Conservation (phyloP, 2,797 vertebrate species). For the Apodemus agrarius region DNA sequence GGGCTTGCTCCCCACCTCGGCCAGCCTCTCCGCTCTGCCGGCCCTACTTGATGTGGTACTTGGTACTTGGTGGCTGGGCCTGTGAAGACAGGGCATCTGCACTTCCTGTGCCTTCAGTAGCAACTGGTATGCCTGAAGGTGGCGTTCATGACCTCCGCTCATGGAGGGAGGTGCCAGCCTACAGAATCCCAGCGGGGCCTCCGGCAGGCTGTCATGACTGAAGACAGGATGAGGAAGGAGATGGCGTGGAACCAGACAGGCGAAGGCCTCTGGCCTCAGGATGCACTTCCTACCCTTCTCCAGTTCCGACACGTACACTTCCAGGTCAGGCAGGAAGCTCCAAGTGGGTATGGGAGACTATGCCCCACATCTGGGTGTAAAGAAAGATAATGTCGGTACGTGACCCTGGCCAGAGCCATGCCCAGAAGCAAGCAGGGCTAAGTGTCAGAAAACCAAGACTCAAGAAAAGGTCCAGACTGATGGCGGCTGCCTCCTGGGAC, state of each 20-base stretch:
- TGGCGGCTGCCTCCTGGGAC: neutral
- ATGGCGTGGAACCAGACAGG: neutral
- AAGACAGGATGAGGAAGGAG: neutral
- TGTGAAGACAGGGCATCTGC: neutral
- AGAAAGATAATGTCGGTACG: neutral
- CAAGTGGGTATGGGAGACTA: neutral
- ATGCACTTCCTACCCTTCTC: conserved; percentile 2
- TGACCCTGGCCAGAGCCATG: neutral
- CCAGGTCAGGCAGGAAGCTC: neutral
- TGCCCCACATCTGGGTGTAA: neutral
- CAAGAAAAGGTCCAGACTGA: neutral
- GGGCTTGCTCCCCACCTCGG: neutral
- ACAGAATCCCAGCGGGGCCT: neutral
- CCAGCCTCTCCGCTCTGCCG: neutral
- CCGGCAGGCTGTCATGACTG: neutral
- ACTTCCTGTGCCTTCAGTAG: neutral
- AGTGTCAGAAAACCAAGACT: neutral
- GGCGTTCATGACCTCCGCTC: neutral
- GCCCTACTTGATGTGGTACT: neutral
- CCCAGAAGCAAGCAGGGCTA: neutral
- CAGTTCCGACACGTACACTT: neutral
- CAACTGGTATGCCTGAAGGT: neutral
- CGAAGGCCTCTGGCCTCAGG: neutral
- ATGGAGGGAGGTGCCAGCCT: neutral
- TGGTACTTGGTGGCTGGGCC: neutral